These are phyloP conservation scores for Nipponacmea schrenckii DNA, from an alignment of 2,888 invertebrate genomes.

Conservation along the genomic window DNA sequence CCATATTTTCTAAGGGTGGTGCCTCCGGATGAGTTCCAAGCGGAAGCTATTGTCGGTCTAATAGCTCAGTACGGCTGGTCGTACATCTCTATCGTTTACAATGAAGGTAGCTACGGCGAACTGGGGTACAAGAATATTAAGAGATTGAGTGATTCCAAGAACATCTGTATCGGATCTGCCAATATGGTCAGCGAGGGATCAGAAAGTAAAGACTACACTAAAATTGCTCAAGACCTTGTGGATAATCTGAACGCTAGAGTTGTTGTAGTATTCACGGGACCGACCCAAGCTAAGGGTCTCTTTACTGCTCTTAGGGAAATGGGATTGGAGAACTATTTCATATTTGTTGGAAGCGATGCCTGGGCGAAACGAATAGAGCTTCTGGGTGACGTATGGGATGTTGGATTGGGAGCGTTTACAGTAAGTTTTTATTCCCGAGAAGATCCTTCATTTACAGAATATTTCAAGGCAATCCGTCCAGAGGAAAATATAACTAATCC, in stretches of 20 bases:
- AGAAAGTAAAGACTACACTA: constrained; percentile 17
- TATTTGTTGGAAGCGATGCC: constrained; percentile 55
- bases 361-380: constrained; percentile 37
- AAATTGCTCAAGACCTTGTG: constrained; percentile 24
- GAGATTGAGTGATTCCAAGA: constrained; percentile 21
- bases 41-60: constrained; percentile 39
- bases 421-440: constrained; percentile 27
- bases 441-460: constrained; percentile 39
- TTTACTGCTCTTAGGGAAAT: constrained; percentile 34
- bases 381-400: constrained; percentile 35
- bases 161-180: constrained; percentile 42
- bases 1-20: constrained; percentile 54
- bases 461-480: constrained; percentile 43
- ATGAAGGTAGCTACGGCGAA: constrained; percentile 72
- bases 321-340: constrained; percentile 36
- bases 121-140: constrained; percentile 36
- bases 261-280: constrained; percentile 49
- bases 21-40: constrained; percentile 48
- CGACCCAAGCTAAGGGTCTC: constrained; percentile 35
- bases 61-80: constrained; percentile 75
- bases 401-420: constrained; percentile 42
- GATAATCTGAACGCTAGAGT: constrained; percentile 34
- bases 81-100: constrained; percentile 80
- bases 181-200: constrained; percentile 20
- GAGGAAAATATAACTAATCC: constrained; percentile 36